Percentiles rank a stretch among this genome's conserved stretches.
phyloP scores from a whole-genome alignment of 2,888 invertebrate genomes.

The Spodoptera picta region DNA sequence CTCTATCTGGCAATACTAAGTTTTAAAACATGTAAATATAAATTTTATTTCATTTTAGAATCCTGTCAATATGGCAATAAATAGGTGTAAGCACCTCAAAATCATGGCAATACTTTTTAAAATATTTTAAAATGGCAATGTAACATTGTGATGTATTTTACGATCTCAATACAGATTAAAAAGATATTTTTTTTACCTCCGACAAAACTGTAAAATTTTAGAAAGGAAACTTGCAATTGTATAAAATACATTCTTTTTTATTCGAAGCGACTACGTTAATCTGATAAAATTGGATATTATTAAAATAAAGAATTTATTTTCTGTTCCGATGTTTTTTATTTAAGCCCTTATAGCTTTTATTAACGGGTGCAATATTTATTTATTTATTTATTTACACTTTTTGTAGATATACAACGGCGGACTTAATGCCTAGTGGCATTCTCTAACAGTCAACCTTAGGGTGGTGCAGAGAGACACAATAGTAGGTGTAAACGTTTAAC shows the following conservation, averaged over 20 bases:
- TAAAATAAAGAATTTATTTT: slow-evolving; percentile 88
- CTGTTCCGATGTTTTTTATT: slow-evolving; percentile 80
- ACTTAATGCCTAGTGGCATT: too few species aligned
- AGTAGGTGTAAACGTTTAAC: too few species aligned
- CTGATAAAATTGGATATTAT: slow-evolving; percentile 86
- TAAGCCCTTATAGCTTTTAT: too few species aligned
- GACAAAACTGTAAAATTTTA: slow-evolving; percentile 54
- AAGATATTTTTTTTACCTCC: slow-evolving; percentile 66
- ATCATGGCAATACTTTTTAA: slow-evolving; percentile 71
- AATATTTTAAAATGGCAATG: slow-evolving; percentile 71
- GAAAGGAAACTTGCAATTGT: slow-evolving; percentile 49
- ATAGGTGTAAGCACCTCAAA: slow-evolving; percentile 66
- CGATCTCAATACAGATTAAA: slow-evolving; percentile 82
- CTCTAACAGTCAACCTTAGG: too few species aligned
- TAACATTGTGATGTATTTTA: slow-evolving; percentile 82
- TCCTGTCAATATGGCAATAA: slow-evolving; percentile 40
- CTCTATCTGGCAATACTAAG: slow-evolving; percentile 51
- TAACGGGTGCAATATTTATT: too few species aligned
- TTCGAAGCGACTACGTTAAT: slow-evolving; percentile 77
- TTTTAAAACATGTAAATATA: slow-evolving; percentile 51
- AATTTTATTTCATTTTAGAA: slow-evolving; percentile 57
- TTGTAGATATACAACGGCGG: too few species aligned
- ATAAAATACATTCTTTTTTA: slow-evolving; percentile 58
- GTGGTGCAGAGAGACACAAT: too few species aligned
- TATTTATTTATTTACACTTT: too few species aligned